A percentile compares a stretch with the other conserved stretches of the same genome.
Evolutionary conservation across 1,140 invertebrate species (phyloP).

Genomic region (fruit fly (Drosophila melanogaster)): DNA sequence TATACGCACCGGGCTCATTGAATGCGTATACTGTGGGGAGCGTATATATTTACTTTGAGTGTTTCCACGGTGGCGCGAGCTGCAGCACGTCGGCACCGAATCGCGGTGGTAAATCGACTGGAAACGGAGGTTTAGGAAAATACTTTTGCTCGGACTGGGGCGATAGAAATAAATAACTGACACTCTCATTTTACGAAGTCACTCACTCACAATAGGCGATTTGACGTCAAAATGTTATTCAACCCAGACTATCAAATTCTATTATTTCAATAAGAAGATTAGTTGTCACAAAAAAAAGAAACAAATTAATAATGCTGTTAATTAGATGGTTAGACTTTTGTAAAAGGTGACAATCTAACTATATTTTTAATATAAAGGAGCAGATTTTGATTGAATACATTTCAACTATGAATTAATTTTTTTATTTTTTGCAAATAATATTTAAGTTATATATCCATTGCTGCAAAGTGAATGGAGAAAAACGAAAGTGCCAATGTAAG

Average conservation of each 20-base stretch:
- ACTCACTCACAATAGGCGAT: conserved; percentile 11
- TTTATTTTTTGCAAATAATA: too few species aligned
- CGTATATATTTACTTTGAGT: conserved; percentile 1
- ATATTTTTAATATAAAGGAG: too few species aligned
- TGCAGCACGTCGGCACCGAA: conserved; percentile 52
- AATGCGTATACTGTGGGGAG: not conserved
- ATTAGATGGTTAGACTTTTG: too few species aligned
- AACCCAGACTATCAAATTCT: conserved; percentile 12
- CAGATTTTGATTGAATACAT: too few species aligned
- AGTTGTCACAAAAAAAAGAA: too few species aligned
- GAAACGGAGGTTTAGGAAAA: not conserved
- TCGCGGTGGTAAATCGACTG: conserved; percentile 45
- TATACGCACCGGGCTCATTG: conserved; percentile 50
- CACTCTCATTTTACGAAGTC: conserved; percentile 14
- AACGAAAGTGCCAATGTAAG: conserved; percentile 6
- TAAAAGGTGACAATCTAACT: too few species aligned
- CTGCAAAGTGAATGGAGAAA: not conserved
- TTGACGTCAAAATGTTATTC: conserved; percentile 26
- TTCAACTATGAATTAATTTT: too few species aligned
- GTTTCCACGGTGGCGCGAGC: conserved; percentile 6
- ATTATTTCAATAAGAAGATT: not conserved
- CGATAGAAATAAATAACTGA: not conserved
- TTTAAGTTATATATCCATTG: not conserved
- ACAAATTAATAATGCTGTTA: too few species aligned
- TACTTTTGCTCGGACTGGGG: not conserved